These are phyloP conservation scores for Triplophysa siluroides DNA, from an alignment of 2,113 vertebrate genomes.

Conservation along the genomic window DNA sequence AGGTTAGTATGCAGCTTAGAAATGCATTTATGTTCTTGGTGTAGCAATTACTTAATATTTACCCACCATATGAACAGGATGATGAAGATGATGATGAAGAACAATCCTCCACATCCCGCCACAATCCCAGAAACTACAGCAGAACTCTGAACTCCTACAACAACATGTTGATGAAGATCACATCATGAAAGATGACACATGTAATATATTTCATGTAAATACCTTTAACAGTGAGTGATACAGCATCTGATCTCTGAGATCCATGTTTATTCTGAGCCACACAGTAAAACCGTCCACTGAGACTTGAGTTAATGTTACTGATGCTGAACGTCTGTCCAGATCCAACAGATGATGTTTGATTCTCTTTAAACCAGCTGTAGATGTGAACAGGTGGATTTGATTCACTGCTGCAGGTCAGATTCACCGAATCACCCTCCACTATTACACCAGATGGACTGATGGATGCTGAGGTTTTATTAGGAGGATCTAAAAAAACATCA, in stretches of 20 bases:
- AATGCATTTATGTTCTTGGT: no score
- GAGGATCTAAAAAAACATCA: not conserved
- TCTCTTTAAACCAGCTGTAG: constrained; percentile 23
- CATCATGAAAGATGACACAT: no score
- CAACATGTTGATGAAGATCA: no score
- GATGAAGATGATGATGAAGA: no score
- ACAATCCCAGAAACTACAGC: no score
- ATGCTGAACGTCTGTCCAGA: constrained; percentile 28
- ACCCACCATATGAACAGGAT: no score
- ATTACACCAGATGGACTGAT: not conserved
- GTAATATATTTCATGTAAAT: not conserved
- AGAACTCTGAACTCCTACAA: no score
- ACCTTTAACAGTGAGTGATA: constrained; percentile 16
- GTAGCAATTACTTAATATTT: no score
- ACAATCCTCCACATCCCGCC: no score
- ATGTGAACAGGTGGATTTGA: not conserved
- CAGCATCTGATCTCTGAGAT: constrained; percentile 1
- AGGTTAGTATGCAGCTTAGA: no score
- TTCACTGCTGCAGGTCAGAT: constrained; percentile 43
- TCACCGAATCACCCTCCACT: constrained; percentile 29
- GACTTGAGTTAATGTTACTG: not conserved
- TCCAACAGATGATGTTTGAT: constrained; percentile 33
- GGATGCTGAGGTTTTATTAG: not conserved
- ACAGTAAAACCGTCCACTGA: constrained; percentile 39
- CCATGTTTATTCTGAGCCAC: constrained; percentile 45